Evolutionary conservation across 2,888 invertebrate genomes (phyloP), one percentile per base, ranked within the genome.

Genomic region (Cylindroiulus punctatus): DNA sequence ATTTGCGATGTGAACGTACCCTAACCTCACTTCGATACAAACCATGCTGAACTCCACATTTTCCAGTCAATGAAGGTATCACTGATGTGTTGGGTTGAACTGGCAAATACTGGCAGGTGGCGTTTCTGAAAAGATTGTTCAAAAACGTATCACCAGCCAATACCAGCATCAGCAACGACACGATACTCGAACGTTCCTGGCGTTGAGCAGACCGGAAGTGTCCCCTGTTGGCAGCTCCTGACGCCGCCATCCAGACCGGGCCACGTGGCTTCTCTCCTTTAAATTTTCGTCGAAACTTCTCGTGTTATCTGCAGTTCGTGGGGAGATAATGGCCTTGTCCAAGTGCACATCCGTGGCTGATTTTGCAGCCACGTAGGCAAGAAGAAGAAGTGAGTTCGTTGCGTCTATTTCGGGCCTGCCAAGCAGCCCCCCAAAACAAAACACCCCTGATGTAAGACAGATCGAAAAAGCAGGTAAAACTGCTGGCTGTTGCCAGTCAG

Each of bases 271-370:
- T 30, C 76, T 76, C 76, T 76, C 30, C 76, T 76, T 76, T 76
- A 76, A 76, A 3, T 76, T 76, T 76, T 76, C 17, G 76, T 76
- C 30, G 3, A 30, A 76, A 76, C 14, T 30, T 30, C 30, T 65
- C 36, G 36, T 76, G 76, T 76, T 76, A 76, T 76, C 76, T 76
- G 14, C 26, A 26, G 4, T 8, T 14, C 30, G 30, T 30, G 3
- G 76, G 30, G 76, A 76, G 76, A 76, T 76, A 76, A 76, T 76
- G 76, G 76, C 76, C 76, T 76, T 76, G 76, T 76, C 76, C 76
- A 76, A 76, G 76, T 76, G 76, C 5, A 22, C 22, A 22, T n/a
- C 22, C 22, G 57, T 57, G 22, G 76, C 30, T 76, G n/a, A n/a
- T 76, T 76, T 76, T 30, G 76, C 17, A 76, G 30, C 30, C 30